Evolutionary conservation across 2,888 invertebrate genomes (phyloP), one percentile per base, ranked within the genome.

Genomic region (Polyommatus icarus): DNA sequence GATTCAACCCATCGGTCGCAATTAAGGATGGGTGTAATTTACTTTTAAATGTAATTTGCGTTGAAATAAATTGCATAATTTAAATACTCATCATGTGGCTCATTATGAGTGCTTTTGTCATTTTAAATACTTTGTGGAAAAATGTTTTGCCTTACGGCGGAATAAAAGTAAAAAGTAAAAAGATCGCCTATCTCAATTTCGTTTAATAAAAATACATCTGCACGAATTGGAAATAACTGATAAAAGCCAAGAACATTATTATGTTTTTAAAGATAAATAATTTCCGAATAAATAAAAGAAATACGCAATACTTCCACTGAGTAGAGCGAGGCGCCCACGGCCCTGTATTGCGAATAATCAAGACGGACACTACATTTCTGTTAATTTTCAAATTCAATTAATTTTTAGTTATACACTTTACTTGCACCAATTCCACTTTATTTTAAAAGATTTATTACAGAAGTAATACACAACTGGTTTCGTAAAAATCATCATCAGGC

Each of bases 21-120:
- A 29, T 50, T 50, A 75, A 75, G 46, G 75, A 75, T 75, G 50
- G 50, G 50, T 50, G 75, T 73, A 75, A 75, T 75, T 50, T 67
- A 75, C 75, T 75, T 75, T 75, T 40, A 72, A 72, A 72, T 40
- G 72, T 72, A 20, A 40, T 67, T 67, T 29, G 67, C 29, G 29
- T 29, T 67, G 29, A 32, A 67, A 67, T 67, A 67, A 67, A 67
- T 67, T 32, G 67, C 29, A 67, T 29, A 29, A 67, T 67, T 67
- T 67, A 67, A 67, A 67, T 18, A 67, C 67, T 32, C 67, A 32
- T 67, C 29, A 67, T 32, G 67, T 67, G 67, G 32, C 67, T 67
- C 29, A 67, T 67, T 67, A 67, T 32, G 67, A 67, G 67, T 67
- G 67, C 67, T 32, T 67, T 67, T 67, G 29, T 67, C 15, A 67